Evolutionary conservation across 2,113 vertebrate species (phyloP), one percentile per base, ranked within the genome.

Genomic region (Phalacrocorax brasilianus): DNA sequence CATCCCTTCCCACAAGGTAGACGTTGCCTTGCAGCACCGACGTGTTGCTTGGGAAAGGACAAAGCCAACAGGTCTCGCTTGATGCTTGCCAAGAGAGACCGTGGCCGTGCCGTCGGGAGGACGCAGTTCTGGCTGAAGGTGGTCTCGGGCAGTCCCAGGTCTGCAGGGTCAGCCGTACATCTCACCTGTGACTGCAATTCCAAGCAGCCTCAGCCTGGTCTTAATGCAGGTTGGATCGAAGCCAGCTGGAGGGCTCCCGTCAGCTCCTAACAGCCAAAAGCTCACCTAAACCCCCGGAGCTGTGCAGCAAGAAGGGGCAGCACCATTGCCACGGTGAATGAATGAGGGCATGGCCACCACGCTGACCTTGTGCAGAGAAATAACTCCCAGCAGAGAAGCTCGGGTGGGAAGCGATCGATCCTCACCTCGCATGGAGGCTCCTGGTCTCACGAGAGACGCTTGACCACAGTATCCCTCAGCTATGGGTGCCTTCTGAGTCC

Each of bases 271-370:
- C 2, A n/a, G n/a, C n/a, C 30, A 47, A 55, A 42, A 66, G 3
- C 53, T 58, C 42, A 14, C 20, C 50, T 47, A 18, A 65, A 53
- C 5, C 30, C 18, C 5, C 1, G 1, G 56, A 22, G 44, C 0
- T 23, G 3, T 15, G 45, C 11, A 56, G 71, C 8, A 9, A 30
- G 53, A 53, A 55, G 59, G 26, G 50, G 47, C 58, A 12, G 27
- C 12, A 6, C 35, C 5, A 0, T 23, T n/a, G n/a, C 32, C 6
- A 0, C n/a, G 14, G 45, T 10, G 62, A 35, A 16, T 8, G 65
- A 42, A 14, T 0, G 14, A 12, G 53, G 44, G n/a, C 16, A 49
- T 1, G 33, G 61, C 35, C 66, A 20, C 77, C 52, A 13, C 2
- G 0, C 32, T 14, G 81, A 27, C 44, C 44, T 82, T 3, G 0